Conservation (phyloP, 64 coral and sea anemone species). For the Exaiptasia diaphana region DNA sequence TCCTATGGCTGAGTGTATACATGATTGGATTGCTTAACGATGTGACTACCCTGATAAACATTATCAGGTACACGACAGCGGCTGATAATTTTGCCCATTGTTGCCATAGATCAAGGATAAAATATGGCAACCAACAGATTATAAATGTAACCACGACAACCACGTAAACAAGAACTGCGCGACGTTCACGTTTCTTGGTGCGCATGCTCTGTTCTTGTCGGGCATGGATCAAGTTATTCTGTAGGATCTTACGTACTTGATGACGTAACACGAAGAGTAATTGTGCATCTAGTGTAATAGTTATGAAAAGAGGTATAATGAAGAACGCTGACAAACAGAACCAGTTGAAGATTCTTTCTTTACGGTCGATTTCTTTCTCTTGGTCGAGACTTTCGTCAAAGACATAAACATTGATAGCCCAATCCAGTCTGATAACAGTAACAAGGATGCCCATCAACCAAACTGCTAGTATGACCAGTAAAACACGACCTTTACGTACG, state of each 20-base stretch:
- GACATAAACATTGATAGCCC: neutral
- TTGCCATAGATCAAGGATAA: constrained; percentile 24
- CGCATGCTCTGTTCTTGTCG: neutral
- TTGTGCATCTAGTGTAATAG: constrained; percentile 13
- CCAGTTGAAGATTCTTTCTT: constrained; percentile 19
- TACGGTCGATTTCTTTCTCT: neutral
- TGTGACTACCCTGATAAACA: constrained; percentile 29
- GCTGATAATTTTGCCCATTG: neutral
- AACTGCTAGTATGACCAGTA: neutral
- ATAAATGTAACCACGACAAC: constrained; percentile 6
- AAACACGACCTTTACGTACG: constrained; percentile 9
- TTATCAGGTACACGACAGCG: neutral
- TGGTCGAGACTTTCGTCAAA: neutral
- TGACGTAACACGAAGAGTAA: constrained; percentile 30
- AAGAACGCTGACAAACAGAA: constrained; percentile 29
- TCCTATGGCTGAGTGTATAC: constrained; percentile 37
- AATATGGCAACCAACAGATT: constrained; percentile 51
- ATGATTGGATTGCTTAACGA: constrained; percentile 47
- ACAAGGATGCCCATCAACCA: constrained; percentile 37
- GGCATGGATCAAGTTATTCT: constrained; percentile 19
- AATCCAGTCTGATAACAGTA: constrained; percentile 31
- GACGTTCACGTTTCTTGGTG: neutral
- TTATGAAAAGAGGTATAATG: constrained; percentile 20
- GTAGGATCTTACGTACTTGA: constrained; percentile 37
- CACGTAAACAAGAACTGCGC: constrained; percentile 13